Evolutionary conservation across 2,113 vertebrate genomes (phyloP).

Genomic region (Eira barbara): DNA sequence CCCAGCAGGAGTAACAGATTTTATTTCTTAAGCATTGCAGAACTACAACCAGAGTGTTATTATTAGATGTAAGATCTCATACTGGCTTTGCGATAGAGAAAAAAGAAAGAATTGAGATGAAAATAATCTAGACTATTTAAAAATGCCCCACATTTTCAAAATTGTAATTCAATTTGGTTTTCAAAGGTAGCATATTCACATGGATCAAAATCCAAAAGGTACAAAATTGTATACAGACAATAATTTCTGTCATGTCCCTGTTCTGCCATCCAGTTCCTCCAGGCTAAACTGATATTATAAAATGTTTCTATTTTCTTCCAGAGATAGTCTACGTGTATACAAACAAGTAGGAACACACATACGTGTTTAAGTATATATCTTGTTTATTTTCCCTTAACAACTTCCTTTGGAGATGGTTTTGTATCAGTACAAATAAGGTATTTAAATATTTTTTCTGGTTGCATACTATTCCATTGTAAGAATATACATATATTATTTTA

Average conservation of each 20-base stretch:
- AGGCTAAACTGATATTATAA: background rate
- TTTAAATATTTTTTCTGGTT: constrained; percentile 11
- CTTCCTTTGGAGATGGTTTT: background rate
- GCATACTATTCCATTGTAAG: constrained; percentile 2
- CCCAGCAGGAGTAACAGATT: constrained; percentile 78
- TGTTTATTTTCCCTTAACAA: constrained; percentile 10
- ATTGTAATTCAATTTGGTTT: constrained; percentile 48
- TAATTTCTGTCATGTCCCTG: background rate
- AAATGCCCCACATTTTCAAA: constrained; percentile 62
- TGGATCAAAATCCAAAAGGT: constrained; percentile 38
- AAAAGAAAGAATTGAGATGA: constrained; percentile 58
- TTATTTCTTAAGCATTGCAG: constrained; percentile 69
- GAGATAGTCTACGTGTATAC: background rate
- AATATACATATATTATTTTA: background rate
- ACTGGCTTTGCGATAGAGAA: constrained; percentile 59
- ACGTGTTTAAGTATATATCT: background rate
- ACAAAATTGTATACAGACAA: background rate
- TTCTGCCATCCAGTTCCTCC: background rate
- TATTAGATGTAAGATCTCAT: constrained; percentile 70
- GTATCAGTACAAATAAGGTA: background rate
- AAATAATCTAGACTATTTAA: constrained; percentile 65
- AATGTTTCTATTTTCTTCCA: background rate
- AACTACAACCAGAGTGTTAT: constrained; percentile 72
- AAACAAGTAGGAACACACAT: background rate
- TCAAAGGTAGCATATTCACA: constrained; percentile 52